Conservation (phyloP, 1,140 invertebrate species). For the Panulirus ornatus region DNA sequence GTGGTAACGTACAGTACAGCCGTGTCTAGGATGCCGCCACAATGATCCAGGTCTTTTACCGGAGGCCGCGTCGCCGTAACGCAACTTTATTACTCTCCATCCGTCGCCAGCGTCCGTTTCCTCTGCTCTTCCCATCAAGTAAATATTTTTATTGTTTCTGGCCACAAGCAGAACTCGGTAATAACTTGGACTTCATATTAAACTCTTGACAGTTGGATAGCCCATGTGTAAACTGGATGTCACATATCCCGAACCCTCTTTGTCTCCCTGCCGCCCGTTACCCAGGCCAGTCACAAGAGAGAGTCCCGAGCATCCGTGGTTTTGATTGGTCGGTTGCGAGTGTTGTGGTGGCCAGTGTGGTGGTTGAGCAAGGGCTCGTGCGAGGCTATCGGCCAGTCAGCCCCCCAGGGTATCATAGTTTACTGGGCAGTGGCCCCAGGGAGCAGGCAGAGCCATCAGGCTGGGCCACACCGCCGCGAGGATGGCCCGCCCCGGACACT, state of each 20-base stretch:
- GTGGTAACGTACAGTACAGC: no score
- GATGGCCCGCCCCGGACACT: conserved; percentile 69
- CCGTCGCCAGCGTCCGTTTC: conserved; percentile 35
- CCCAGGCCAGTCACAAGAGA: conserved; percentile 24
- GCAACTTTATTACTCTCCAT: conserved; percentile 46
- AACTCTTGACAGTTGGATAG: conserved; percentile 71
- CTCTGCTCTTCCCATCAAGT: conserved; percentile 61
- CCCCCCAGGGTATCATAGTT: conserved; percentile 66
- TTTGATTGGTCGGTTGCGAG: conserved; percentile 47
- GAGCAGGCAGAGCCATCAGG: conserved; percentile 52
- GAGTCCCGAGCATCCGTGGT: not conserved
- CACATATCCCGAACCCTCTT: conserved; percentile 10
- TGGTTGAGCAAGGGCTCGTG: conserved; percentile 3
- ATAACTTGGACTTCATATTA: conserved; percentile 74
- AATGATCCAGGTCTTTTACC: no score
- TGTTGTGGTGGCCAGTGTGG: conserved; percentile 8
- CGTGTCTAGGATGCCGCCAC: no score
- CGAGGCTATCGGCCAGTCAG: conserved; percentile 66
- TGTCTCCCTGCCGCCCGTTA: not conserved
- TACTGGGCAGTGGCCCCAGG: conserved; percentile 67
- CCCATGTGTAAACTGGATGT: conserved; percentile 70
- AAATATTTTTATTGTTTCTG: conserved; percentile 73
- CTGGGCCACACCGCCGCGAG: conserved; percentile 53
- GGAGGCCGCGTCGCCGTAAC: conserved; percentile 40
- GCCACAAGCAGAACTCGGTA: conserved; percentile 67